Evolutionary conservation across 37 sponge, comb jelly and placozoan species (phyloP).

Genomic region (Haliclona indistincta): DNA sequence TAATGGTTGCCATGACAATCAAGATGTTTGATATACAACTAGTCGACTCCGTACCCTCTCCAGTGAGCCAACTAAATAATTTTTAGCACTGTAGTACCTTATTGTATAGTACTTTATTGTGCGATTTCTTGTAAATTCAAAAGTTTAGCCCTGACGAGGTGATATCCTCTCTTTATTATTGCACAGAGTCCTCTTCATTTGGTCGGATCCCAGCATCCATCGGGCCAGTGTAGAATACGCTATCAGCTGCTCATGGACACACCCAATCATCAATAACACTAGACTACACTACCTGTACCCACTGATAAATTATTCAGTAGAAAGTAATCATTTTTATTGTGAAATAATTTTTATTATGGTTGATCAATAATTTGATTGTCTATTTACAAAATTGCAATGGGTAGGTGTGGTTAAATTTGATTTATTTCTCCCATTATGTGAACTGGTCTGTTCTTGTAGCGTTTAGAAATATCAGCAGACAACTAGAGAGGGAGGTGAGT

Average conservation of each 20-base stretch:
- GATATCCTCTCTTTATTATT: background rate
- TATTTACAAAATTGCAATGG: background rate
- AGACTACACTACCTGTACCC: background rate
- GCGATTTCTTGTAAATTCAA: too few relatives aligned
- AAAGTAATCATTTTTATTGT: too few relatives aligned
- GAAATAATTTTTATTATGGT: too few relatives aligned
- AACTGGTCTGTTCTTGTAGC: constrained; percentile 67
- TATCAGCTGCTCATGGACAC: background rate
- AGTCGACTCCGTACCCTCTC: constrained; percentile 30
- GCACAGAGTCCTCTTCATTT: constrained; percentile 31
- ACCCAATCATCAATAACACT: background rate
- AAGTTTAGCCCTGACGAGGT: too few relatives aligned
- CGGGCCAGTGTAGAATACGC: background rate
- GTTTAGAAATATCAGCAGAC: constrained; percentile 57
- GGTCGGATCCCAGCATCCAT: constrained; percentile 28
- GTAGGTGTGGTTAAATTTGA: constrained; percentile 30
- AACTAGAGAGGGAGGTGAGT: background rate
- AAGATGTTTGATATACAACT: constrained; percentile 26
- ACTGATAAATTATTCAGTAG: background rate
- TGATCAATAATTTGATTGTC: background rate
- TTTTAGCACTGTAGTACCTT: too few relatives aligned
- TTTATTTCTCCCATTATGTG: constrained; percentile 93
- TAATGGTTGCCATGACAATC: constrained; percentile 38
- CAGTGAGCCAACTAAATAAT: constrained; percentile 20
- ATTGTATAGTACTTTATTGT: too few relatives aligned